Evolutionary conservation across 2,888 invertebrate genomes (phyloP).

Genomic region (Palloptera scutellata): DNA sequence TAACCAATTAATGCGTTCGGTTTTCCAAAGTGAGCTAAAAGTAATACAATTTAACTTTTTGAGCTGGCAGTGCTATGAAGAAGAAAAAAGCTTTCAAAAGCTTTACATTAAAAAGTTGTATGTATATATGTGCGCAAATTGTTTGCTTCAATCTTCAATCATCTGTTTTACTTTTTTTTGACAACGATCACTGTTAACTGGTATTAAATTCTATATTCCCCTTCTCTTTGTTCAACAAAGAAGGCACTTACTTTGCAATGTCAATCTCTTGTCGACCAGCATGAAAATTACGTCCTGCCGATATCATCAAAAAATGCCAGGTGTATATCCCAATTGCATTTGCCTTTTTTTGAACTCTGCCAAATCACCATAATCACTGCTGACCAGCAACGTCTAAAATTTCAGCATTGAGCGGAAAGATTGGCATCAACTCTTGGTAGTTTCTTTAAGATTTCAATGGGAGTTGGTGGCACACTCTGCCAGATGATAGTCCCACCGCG

Average conservation of each 20-base stretch:
- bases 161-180: slow-evolving; percentile 18
- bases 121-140: too few species aligned
- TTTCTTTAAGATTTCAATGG: slow-evolving; percentile 56
- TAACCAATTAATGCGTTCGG: slow-evolving; percentile 76
- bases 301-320: slow-evolving; percentile 76
- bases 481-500: slow-evolving; percentile 61
- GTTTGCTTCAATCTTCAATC: neutral
- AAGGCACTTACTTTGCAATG: slow-evolving; percentile 60
- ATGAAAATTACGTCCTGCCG: slow-evolving; percentile 77
- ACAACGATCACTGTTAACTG: slow-evolving; percentile 28
- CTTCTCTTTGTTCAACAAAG: too few species aligned
- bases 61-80: slow-evolving; percentile 21
- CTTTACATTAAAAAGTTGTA: neutral
- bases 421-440: slow-evolving; percentile 60
- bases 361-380: slow-evolving; percentile 83
- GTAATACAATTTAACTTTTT: slow-evolving; percentile 10
- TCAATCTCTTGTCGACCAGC: slow-evolving; percentile 76
- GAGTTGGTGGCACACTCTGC: slow-evolving; percentile 53
- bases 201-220: slow-evolving; percentile 1
- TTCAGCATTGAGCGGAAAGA: slow-evolving; percentile 55
- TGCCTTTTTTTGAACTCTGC: slow-evolving; percentile 73
- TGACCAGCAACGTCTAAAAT: slow-evolving; percentile 66
- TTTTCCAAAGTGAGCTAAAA: slow-evolving; percentile 72
- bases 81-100: slow-evolving; percentile 23
- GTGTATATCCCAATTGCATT: slow-evolving; percentile 81